Evolutionary conservation across 2,113 vertebrate genomes (phyloP).

Genomic region (Cygnus buccinator): DNA sequence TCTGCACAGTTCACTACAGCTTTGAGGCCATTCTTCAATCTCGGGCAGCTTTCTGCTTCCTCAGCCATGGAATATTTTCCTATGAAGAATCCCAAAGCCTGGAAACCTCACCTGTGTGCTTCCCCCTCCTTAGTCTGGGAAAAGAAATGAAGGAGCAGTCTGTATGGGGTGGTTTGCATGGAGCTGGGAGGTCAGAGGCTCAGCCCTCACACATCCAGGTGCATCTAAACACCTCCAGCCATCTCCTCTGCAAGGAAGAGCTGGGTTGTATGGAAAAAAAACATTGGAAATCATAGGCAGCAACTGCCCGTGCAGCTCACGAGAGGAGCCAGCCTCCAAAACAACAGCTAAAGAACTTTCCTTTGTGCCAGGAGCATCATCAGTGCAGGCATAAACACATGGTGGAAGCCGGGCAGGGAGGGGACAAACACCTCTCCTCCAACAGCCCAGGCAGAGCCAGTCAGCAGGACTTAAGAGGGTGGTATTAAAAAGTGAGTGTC

Average conservation of each 20-base stretch:
- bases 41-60: background rate
- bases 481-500: background rate
- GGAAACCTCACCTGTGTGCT: background rate
- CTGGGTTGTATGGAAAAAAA: background rate
- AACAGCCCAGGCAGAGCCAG: background rate
- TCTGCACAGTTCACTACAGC: background rate
- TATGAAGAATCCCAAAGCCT: background rate
- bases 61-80: background rate
- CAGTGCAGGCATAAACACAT: rapidly evolving
- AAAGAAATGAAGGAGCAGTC: background rate
- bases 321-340: background rate
- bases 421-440: background rate
- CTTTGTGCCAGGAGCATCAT: background rate
- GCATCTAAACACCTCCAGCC: background rate
- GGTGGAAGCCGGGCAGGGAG: background rate
- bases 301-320: background rate
- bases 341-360: rapidly evolving
- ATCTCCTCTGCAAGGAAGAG: background rate
- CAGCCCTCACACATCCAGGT: background rate
- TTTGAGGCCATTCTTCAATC: background rate
- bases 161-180: background rate
- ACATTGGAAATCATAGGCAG: background rate
- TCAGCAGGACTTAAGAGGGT: background rate
- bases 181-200: background rate
- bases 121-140: background rate